A percentile compares a stretch with the other conserved stretches of the same genome.
phyloP scores from a whole-genome alignment of 2,797 vertebrate species.

The Gobionotothen gibberifrons region DNA sequence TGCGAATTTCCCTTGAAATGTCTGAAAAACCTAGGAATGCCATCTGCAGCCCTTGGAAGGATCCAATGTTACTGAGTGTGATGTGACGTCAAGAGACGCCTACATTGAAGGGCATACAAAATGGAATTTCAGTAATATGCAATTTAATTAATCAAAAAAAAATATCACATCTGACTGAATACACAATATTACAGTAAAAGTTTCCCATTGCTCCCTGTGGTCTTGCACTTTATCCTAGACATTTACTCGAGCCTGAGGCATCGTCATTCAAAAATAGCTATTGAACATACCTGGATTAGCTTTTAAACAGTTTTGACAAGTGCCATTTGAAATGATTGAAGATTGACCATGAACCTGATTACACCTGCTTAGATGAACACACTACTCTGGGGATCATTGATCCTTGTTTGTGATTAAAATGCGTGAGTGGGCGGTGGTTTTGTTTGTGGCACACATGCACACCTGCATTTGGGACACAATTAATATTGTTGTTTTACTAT shows the following conservation, averaged over 20 bases:
- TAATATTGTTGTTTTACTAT: neutral
- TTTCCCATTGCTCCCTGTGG: neutral
- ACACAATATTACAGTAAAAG: neutral
- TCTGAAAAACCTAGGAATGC: slow-evolving; percentile 33
- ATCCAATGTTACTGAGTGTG: slow-evolving; percentile 15
- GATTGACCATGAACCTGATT: slow-evolving; percentile 38
- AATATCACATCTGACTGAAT: neutral
- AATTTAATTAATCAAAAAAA: neutral
- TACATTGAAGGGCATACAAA: neutral
- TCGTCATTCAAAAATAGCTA: slow-evolving; percentile 19
- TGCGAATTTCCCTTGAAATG: slow-evolving; percentile 32
- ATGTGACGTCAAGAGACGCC: slow-evolving; percentile 18
- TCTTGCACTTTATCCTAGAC: neutral
- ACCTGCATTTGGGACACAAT: neutral
- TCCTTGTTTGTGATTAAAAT: slow-evolving; percentile 1
- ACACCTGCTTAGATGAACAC: slow-evolving; percentile 21
- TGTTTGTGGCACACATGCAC: neutral
- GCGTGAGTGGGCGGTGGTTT: neutral
- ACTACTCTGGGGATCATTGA: slow-evolving; percentile 5
- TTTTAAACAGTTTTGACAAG: slow-evolving; percentile 26
- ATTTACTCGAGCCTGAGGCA: slow-evolving; percentile 10
- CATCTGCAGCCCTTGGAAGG: slow-evolving; percentile 37
- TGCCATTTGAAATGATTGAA: slow-evolving; percentile 34
- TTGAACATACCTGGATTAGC: slow-evolving; percentile 18
- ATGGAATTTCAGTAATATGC: neutral